Evolutionary conservation across 2,888 invertebrate species (phyloP).

Genomic region (Erebia ligea): DNA sequence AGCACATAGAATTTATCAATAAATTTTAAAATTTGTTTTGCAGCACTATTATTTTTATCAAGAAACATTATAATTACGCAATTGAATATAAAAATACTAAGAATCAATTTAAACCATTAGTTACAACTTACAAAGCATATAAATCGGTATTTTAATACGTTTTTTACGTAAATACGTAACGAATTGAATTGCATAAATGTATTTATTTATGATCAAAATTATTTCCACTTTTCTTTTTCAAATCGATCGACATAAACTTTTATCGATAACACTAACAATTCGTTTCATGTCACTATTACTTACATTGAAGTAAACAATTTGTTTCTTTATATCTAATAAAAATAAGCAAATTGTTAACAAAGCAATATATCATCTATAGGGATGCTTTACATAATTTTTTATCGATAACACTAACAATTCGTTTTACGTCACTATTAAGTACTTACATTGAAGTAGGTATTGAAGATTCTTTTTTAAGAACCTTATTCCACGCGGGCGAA

Average conservation of each 20-base stretch:
- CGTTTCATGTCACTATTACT: conserved; percentile 11
- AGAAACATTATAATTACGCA: background rate
- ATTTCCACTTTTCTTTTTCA: background rate
- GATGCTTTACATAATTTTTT: too few relatives aligned
- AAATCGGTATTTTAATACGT: background rate
- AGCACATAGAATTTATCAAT: background rate
- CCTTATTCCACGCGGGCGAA: too few relatives aligned
- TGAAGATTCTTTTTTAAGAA: too few relatives aligned
- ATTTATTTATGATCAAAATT: background rate
- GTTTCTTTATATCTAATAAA: too few relatives aligned
- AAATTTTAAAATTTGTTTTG: background rate
- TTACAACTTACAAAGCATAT: background rate
- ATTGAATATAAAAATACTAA: background rate
- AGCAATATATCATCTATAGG: too few relatives aligned
- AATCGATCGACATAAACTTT: background rate
- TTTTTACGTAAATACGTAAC: background rate
- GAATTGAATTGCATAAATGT: background rate
- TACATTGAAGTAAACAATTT: conserved; percentile 2
- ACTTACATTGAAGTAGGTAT: too few relatives aligned
- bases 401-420: too few relatives aligned
- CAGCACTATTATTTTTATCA: background rate
- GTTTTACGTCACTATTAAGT: too few relatives aligned
- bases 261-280: conserved; percentile 8
- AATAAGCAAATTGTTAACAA: background rate
- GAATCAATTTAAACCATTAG: too few relatives aligned